Base-by-base conservation (phyloP, 92 coral and sea anemone species). In the Epizoanthus ramosus region DNA sequence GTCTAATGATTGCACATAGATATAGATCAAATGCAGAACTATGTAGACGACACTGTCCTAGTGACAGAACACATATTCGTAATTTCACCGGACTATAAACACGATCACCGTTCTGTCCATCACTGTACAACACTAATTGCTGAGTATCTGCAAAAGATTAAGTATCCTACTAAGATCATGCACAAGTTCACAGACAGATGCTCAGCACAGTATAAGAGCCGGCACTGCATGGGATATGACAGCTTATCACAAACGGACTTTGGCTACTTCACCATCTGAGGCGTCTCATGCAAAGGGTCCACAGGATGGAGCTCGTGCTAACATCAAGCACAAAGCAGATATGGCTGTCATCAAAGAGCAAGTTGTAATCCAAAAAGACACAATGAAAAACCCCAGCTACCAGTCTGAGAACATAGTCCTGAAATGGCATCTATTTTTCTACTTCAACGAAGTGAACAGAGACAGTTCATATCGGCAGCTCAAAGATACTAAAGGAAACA, bases 401-500 rank as follows among this genome's bases (percentile, higher is more conserved):
- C 63, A 58, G 63, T 58, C 63, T 1, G 19, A 58, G 6, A 57
- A 57, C 17, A 22, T 58, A 6, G 63, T 58, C 7, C 24, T 58
- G 7, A 58, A 58, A 58, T 22, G 31, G 18, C 25, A 12, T 6
- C 17, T 82, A 18, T 73, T 74, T 73, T 86, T 66, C 73, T 79
- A 86, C 31, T 80, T 79, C 5, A 67, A 79, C 5, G 68, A 79
- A 43, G 63, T 57, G 1, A 39, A 35, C 61, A 70, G 80, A 43
- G 50, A 68, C 39, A 45, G 89, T 17, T 60, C 28, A 17, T 6
- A 45, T 19, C 4, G 89, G 57, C 83, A 22, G 3, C 76, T 85
- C 37, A 85, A 63, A 53, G 88, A 76, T 37, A 72, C 69, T 0
- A 70, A 86, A 77, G n/a, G n/a, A n/a, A n/a, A n/a, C n/a, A n/a